Conservation (phyloP, 2,113 vertebrate species). For the Apaloderma vittatum region DNA sequence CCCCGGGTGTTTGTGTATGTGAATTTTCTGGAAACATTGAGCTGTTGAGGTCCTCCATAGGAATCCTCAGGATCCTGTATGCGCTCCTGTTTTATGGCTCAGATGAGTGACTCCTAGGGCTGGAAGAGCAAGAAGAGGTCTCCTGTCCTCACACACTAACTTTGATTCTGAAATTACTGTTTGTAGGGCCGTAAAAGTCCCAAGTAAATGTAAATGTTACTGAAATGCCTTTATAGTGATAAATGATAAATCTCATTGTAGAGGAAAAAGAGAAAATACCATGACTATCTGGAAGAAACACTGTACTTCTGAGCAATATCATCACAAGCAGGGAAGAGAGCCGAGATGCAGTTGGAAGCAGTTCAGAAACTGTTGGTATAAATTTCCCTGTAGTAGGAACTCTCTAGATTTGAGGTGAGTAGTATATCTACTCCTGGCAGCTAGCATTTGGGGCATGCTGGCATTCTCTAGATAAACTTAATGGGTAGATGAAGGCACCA, state of each 20-base stretch:
- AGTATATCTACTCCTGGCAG: neutral
- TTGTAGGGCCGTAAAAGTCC: neutral
- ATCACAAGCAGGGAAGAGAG: neutral
- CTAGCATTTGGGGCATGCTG: neutral
- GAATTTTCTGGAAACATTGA: neutral
- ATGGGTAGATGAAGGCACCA: neutral
- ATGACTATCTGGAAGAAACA: neutral
- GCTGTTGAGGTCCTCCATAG: neutral
- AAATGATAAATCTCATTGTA: neutral
- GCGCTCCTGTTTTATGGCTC: fast-evolving
- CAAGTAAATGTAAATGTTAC: neutral
- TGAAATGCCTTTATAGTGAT: neutral
- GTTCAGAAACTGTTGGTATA: neutral
- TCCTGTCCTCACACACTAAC: neutral
- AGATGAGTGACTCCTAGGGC: neutral
- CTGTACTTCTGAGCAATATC: neutral
- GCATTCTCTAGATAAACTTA: neutral
- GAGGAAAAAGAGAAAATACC: neutral
- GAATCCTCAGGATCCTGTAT: neutral
- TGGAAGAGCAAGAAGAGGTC: neutral
- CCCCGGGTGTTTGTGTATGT: neutral
- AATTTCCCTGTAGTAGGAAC: neutral
- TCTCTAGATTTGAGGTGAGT: neutral
- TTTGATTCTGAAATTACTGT: neutral
- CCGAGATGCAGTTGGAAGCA: neutral